phyloP scores from a whole-genome alignment of 2,113 vertebrate species.

The Chunga burmeisteri region DNA sequence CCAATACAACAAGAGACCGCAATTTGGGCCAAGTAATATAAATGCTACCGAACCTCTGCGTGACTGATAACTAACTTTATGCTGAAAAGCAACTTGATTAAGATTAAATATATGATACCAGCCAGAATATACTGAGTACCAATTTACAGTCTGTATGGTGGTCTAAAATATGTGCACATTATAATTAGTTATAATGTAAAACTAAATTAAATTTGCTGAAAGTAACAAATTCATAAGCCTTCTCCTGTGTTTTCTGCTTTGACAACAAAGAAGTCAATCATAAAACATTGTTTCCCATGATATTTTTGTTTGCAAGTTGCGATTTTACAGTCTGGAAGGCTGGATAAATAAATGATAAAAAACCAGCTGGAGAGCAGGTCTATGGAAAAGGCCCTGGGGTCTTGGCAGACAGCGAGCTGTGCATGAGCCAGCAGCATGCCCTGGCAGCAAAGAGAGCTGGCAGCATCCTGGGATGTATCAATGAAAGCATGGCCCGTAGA shows the following conservation, averaged over 20 bases:
- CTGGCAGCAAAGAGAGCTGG: not conserved
- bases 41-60: rapidly evolving
- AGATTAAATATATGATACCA: not conserved
- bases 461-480: not conserved
- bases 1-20: not conserved
- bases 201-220: not conserved
- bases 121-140: not conserved
- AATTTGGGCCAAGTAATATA: not conserved
- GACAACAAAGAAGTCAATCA: not conserved
- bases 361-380: not conserved
- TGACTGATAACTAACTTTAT: not conserved
- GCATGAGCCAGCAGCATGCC: not conserved
- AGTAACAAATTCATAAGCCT: not conserved
- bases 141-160: not conserved
- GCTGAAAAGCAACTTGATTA: not conserved
- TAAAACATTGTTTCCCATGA: not conserved
- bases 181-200: not conserved
- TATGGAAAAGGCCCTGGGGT: constrained; percentile 13
- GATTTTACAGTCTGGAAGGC: not conserved
- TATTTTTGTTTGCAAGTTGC: not conserved
- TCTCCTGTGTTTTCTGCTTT: not conserved
- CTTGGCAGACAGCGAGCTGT: not conserved
- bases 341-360: not conserved
- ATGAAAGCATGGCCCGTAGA: not conserved
- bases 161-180: not conserved